Evolutionary conservation across 2,888 invertebrate species (phyloP), one percentile per base, ranked within the genome.

Genomic region (Sphaerophoria rueppellii): DNA sequence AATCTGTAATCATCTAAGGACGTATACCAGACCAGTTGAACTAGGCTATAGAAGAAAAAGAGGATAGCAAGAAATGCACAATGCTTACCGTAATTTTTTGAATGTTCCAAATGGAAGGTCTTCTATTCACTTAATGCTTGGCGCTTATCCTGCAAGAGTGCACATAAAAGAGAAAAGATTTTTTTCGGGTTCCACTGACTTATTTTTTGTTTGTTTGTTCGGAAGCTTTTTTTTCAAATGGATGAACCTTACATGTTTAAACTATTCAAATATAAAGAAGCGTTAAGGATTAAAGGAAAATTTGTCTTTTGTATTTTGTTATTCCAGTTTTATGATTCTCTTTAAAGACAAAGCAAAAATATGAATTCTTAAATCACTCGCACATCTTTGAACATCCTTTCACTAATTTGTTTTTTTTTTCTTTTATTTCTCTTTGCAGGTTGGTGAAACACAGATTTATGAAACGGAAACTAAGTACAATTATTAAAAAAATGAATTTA

Each of bases 31-130:
- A 12, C 4, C 4, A 6, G 43, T 14, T 4, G 2, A 12, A 32
- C n/a, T 3, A n/a, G 34, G 32, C 14, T 4, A 9, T 7, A 35
- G 9, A 37, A 14, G 9, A 24, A 16, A 57, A 48, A 48, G 14
- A 2, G 5, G 6, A 61, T n/a, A 46, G 16, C 63, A 35, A 65
- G 14, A 50, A 61, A 46, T 32, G n/a, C 46, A 46, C 43, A 63
- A 48, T 65, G 35, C 35, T 16, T 24, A 43, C 43, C 40, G 24
- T 12, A 4, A n/a, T 46, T 61, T 35, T 65, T 65, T 65, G 14
- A 50, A 63, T 63, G 35, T 14, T 12, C 14, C 14, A 32, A 34
- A 48, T 14, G 34, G 7, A 24, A 32, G 48, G 9, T 5, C 14
- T 35, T 48, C 46, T 48, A 11, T 46, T 32, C n/a, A 3, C 46